Base-by-base conservation (phyloP, 1,140 invertebrate species). In the Lerema accius region DNA sequence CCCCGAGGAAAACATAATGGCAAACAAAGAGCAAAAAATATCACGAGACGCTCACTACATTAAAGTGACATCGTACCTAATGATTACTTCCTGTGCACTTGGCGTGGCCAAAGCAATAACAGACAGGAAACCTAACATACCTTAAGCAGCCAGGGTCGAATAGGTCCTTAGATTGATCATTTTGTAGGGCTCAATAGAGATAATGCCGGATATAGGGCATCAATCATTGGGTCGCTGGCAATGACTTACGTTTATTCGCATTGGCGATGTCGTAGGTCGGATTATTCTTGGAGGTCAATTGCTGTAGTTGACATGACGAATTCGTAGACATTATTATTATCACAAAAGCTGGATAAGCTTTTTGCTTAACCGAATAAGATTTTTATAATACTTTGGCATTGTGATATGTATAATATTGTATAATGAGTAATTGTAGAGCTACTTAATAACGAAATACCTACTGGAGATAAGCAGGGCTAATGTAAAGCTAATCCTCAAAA, bases 141-240 rank as follows among this genome's bases (percentile, higher is more conserved):
- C 51, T 14, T 40, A 15, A 42, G 13, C 13, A 43, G 13, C 1
- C 51, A 55, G 39, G 51, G 51, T 55, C 51, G 28, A 55, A 7
- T 3, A 14, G 14, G 51, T 55, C 39, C 39, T 55, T 55, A 28
- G 37, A 55, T 55, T 55, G 51, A 43, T 55, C 51, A 28, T 43
- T 55, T 40, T 17, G 50, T 13, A 55, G 17, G 17, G 37, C 39
- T 55, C 51, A 43, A 55, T 55, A 43, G 51, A 55, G 50, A 28
- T 55, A 55, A 55, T 55, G 19, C 51, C 51, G 51, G 51, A 55
- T 55, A 55, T 55, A 42, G 13, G 28, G 13, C 17, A 55, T 55
- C 51, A 55, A 55, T 55, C 51, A 55, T 55, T 13, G 4, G 19
- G 16, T 53, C 50, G 17, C 11, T 53, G 32, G 50, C 40, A 53